Evolutionary conservation across 2,888 invertebrate genomes (phyloP).

Genomic region (Leptogaster cylindrica): DNA sequence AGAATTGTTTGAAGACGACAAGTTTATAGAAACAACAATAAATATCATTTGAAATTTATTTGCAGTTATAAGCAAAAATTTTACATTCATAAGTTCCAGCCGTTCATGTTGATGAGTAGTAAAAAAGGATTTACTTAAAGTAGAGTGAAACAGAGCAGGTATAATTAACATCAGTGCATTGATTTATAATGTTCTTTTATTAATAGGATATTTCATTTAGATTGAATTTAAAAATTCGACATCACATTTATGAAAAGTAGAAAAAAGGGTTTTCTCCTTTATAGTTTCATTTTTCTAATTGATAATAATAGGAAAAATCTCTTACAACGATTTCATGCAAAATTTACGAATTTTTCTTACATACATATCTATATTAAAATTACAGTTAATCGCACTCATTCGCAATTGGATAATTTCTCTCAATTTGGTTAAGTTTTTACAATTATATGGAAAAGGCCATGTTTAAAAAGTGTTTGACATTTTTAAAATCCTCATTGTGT

Average conservation of each 20-base stretch:
- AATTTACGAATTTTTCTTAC: slow-evolving; percentile 32
- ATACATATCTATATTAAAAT: slow-evolving; percentile 32
- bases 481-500: slow-evolving; percentile 22
- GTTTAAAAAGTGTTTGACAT: slow-evolving; percentile 31
- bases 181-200: slow-evolving; percentile 37
- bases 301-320: slow-evolving; percentile 34
- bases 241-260: slow-evolving; percentile 43
- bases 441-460: slow-evolving; percentile 42
- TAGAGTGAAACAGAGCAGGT: slow-evolving; percentile 32
- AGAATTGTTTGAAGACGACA: no score
- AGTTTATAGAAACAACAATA: no score
- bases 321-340: slow-evolving; percentile 39
- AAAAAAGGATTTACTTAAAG: slow-evolving; percentile 34
- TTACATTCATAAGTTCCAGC: slow-evolving; percentile 39
- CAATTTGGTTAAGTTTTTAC: slow-evolving; percentile 39
- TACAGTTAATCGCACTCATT: slow-evolving; percentile 39
- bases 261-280: slow-evolving; percentile 22
- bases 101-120: slow-evolving; percentile 22
- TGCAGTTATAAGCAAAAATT: slow-evolving; percentile 37
- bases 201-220: slow-evolving; percentile 34
- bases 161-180: slow-evolving; percentile 39
- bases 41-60: slow-evolving; percentile 25
- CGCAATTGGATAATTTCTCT: slow-evolving; percentile 34
- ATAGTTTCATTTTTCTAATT: slow-evolving; percentile 22
- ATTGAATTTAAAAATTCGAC: slow-evolving; percentile 40